These are phyloP conservation scores for Deilephila elpenor DNA, from an alignment of 2,888 invertebrate genomes.

Conservation along the genomic window DNA sequence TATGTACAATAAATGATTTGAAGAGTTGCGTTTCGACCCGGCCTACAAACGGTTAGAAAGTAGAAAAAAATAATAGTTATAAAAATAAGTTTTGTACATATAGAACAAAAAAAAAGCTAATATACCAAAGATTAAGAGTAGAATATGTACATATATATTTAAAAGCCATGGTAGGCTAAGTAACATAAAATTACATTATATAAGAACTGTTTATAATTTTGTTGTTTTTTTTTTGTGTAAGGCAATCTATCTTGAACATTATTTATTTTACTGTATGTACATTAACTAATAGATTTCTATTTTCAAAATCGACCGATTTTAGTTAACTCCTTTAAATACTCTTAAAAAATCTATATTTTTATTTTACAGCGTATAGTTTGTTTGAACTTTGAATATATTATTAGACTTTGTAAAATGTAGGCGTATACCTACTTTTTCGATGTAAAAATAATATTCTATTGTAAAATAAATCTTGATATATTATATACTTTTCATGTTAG, in stretches of 20 bases:
- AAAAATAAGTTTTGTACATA: constrained; percentile 9
- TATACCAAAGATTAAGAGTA: constrained; percentile 4
- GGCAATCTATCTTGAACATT: background rate
- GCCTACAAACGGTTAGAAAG: constrained; percentile 28
- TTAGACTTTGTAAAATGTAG: too few relatives aligned
- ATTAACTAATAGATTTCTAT: too few relatives aligned
- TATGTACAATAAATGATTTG: background rate
- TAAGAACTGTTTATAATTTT: too few relatives aligned
- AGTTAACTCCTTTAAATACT: too few relatives aligned
- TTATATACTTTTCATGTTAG: too few relatives aligned
- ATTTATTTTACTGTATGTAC: background rate
- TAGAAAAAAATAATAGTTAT: constrained; percentile 24
- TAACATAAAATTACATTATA: background rate
- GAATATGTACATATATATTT: background rate
- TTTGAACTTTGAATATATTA: too few relatives aligned
- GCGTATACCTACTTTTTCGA: too few relatives aligned
- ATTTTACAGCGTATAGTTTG: too few relatives aligned
- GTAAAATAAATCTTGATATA: too few relatives aligned
- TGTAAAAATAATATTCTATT: too few relatives aligned
- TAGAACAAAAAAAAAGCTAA: background rate
- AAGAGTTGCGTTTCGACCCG: constrained; percentile 29
- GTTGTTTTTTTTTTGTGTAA: background rate
- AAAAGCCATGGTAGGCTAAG: background rate
- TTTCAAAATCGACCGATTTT: too few relatives aligned
- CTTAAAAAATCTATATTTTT: too few relatives aligned